Evolutionary conservation across 2,888 invertebrate species (phyloP).

Genomic region (Cheilosia impressa): DNA sequence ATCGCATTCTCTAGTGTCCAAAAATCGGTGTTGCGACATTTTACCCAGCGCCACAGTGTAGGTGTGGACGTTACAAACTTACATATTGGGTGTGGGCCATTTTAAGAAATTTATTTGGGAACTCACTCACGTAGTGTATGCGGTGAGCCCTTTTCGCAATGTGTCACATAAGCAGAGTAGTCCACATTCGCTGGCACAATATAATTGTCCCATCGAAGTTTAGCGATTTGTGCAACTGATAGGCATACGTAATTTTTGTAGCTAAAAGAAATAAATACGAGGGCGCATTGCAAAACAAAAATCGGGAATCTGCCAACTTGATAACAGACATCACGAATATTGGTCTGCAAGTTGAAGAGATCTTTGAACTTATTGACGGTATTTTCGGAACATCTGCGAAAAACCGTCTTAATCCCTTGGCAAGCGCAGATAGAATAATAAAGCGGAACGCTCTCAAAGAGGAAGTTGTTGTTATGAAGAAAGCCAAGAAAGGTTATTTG

Average conservation of each 20-base stretch:
- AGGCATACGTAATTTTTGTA: slow-evolving; percentile 41
- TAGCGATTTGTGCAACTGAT: slow-evolving; percentile 31
- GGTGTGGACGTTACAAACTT: slow-evolving; percentile 22
- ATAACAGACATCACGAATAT: too few relatives aligned
- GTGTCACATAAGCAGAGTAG: slow-evolving; percentile 31
- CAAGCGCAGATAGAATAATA: too few relatives aligned
- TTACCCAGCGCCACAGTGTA: not conserved
- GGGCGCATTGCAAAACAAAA: too few relatives aligned
- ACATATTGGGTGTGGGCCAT: slow-evolving; percentile 31
- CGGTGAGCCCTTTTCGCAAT: slow-evolving; percentile 57
- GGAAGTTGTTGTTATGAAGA: too few relatives aligned
- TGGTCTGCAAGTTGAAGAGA: too few relatives aligned
- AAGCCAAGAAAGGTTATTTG: too few relatives aligned
- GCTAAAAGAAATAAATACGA: not conserved
- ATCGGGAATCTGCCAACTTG: too few relatives aligned
- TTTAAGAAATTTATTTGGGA: slow-evolving; percentile 35
- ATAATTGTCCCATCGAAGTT: slow-evolving; percentile 20
- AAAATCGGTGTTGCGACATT: slow-evolving; percentile 23
- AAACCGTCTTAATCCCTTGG: too few relatives aligned
- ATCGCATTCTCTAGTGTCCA: slow-evolving; percentile 26
- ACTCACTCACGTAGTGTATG: slow-evolving; percentile 34
- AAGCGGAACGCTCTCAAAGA: too few relatives aligned
- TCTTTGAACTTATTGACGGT: too few relatives aligned
- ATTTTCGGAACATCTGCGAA: too few relatives aligned
- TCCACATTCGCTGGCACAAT: not conserved